Evolutionary conservation across 2,888 invertebrate genomes (phyloP).

Genomic region (Macaria liturata): DNA sequence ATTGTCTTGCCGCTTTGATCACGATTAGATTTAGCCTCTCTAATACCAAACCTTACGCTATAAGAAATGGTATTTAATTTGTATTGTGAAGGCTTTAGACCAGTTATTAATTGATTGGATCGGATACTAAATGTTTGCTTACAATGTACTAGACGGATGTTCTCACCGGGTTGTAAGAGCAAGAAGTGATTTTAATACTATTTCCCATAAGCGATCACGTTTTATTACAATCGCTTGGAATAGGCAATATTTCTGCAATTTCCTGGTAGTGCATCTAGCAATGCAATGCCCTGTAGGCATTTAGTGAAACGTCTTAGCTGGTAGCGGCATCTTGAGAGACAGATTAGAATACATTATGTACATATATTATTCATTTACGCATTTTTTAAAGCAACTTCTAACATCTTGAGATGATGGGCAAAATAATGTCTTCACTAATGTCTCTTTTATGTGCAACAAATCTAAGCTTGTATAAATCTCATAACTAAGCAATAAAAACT

Average conservation of each 20-base stretch:
- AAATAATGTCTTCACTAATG: slow-evolving; percentile 1
- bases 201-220: slow-evolving; percentile 21
- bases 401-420: too few relatives aligned
- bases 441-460: too few relatives aligned
- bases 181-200: slow-evolving; percentile 23
- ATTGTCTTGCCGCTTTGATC: slow-evolving; percentile 57
- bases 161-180: slow-evolving; percentile 3
- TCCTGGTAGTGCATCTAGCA: slow-evolving; percentile 37
- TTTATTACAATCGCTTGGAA: slow-evolving; percentile 31
- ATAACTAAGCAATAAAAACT: too few relatives aligned
- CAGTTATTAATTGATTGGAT: slow-evolving; percentile 65
- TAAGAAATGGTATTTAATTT: slow-evolving; percentile 62
- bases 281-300: slow-evolving; percentile 32
- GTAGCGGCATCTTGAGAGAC: slow-evolving; percentile 32
- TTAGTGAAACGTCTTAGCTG: slow-evolving; percentile 36
- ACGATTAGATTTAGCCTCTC: slow-evolving; percentile 51
- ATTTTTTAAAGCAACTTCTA: too few relatives aligned
- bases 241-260: slow-evolving; percentile 30
- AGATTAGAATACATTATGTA: slow-evolving; percentile 22
- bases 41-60: slow-evolving; percentile 46
- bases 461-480: too few relatives aligned
- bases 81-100: slow-evolving; percentile 54
- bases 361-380: too few relatives aligned
- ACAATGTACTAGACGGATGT: slow-evolving; percentile 33
- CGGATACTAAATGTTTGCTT: slow-evolving; percentile 38